A percentile compares a stretch with the other conserved stretches of the same genome.
These are phyloP conservation scores for Mixornis gularis DNA, from an alignment of 2,113 vertebrate species.

Conservation along the genomic window DNA sequence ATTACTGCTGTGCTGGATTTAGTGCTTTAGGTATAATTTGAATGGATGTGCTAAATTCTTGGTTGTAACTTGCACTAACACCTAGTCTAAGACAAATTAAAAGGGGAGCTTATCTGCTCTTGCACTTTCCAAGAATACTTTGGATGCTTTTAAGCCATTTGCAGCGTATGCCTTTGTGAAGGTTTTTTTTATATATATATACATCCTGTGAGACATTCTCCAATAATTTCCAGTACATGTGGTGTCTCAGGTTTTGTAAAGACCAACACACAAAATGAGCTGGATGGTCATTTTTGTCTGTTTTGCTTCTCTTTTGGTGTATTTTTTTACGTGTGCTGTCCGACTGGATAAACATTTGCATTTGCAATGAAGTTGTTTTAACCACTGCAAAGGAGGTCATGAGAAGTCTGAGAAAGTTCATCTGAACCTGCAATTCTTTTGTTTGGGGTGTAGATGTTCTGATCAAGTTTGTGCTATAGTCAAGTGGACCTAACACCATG, in stretches of 20 bases:
- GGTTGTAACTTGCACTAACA: background rate
- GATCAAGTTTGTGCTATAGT: background rate
- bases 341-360: background rate
- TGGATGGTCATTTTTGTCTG: background rate
- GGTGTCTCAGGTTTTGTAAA: background rate
- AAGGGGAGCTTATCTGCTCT: background rate
- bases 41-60: constrained; percentile 30
- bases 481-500: background rate
- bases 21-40: constrained; percentile 2
- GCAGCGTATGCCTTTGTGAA: background rate
- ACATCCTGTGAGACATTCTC: background rate
- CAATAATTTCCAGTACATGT: background rate
- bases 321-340: background rate
- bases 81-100: constrained; percentile 14
- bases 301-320: background rate
- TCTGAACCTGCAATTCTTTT: background rate
- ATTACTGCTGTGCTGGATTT: constrained; percentile 36
- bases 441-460: background rate
- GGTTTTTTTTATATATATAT: background rate
- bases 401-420: background rate
- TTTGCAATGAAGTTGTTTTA: background rate
- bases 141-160: background rate
- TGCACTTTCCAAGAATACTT: background rate
- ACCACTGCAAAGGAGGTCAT: background rate
- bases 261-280: background rate